Evolutionary conservation across 1,140 invertebrate genomes (phyloP), one percentile per base, ranked within the genome.

Genomic region (Dendrolimus kikuchii): DNA sequence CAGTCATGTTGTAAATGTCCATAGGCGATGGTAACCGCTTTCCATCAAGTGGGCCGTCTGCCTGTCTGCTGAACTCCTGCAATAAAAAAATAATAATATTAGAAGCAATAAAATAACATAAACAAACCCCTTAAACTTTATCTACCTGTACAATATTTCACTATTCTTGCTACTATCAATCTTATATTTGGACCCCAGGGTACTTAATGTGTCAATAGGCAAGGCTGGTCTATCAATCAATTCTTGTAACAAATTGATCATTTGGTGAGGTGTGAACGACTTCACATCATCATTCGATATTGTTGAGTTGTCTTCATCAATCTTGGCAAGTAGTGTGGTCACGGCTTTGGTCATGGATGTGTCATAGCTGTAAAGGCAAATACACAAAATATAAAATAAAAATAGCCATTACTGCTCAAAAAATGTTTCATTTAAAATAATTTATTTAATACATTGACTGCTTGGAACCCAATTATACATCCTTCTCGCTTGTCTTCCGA

Each of bases 101-200:
- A 23, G 3, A 23, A 23, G 3, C 23, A 23, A 23, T 23, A 43
- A 51, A 8, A 39, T 7, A 38, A 8, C 2, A 45, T 9, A n/a
- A 2, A n/a, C 5, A 45, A 45, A 45, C 23, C 3, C 23, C 23
- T 23, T 2, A 45, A 45, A 3, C 90, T 36, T 42, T 41, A 38
- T 46, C 8, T 94, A 95, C 50, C 92, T 91, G 75, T 89, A 98
- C 53, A 92, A 92, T 51, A 98, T 93, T 88, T 98, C 96, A 4
- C 91, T 88, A 81, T 98, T 98, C 58, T 90, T 90, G 6, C 89
- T 88, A 2, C 68, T 68, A 57, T 90, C 89, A 40, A 98, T 87
- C 37, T 90, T 85, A 76, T 98, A 98, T 0, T 89, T 69, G 6
- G 89, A 72, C 43, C 94, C 90, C 66, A 98, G 86, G 5, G 74